Percentiles rank a stretch among this genome's conserved stretches.
Evolutionary conservation across 2,797 vertebrate species (phyloP).

Genomic region (Diglossa cyanea): DNA sequence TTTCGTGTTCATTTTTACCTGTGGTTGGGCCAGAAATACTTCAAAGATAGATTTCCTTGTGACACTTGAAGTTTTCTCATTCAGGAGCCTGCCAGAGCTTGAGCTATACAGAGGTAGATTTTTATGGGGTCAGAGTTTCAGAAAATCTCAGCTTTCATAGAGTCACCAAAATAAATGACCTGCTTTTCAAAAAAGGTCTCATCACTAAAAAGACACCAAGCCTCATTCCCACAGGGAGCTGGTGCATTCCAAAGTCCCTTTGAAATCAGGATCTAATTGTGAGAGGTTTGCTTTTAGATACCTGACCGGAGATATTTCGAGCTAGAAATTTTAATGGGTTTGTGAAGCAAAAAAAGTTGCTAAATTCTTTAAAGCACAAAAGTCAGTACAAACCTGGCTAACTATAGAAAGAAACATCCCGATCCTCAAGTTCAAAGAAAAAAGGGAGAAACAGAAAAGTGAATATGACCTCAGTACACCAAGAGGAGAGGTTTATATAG

Average conservation of each 20-base stretch:
- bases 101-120: not conserved
- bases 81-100: not conserved
- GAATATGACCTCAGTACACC: not conserved
- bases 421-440: not conserved
- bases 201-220: not conserved
- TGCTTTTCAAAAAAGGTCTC: not conserved
- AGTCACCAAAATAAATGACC: conserved; percentile 38
- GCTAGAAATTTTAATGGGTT: not conserved
- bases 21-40: conserved; percentile 24
- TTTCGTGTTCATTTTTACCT: conserved; percentile 31
- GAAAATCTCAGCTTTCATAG: not conserved
- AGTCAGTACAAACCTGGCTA: not conserved
- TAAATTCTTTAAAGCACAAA: not conserved
- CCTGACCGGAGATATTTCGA: not conserved
- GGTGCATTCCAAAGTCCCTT: not conserved
- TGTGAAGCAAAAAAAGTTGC: not conserved
- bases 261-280: conserved; percentile 6
- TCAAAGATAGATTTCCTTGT: conserved; percentile 22
- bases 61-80: conserved; percentile 34
- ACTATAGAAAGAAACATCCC: not conserved
- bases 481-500: not conserved
- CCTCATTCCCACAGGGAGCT: not conserved
- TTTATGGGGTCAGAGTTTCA: conserved; percentile 6
- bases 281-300: not conserved
- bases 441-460: not conserved